Base-by-base conservation (phyloP, 1,140 invertebrate species). In the Ganaspis sp. region DNA sequence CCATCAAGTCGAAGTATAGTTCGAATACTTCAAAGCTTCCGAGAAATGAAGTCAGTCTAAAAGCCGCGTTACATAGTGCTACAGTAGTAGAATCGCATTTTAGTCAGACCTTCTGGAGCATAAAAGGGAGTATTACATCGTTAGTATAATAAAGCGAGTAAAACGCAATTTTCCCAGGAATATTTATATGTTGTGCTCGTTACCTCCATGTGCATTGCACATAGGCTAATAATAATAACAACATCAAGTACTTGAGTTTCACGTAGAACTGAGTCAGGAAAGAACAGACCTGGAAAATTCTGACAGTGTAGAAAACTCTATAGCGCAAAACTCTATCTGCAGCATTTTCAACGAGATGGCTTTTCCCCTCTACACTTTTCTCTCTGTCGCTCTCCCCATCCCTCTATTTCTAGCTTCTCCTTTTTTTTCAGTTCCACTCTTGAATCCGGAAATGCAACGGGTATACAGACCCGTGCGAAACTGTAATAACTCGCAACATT, bases 401-500 rank as follows among this genome's bases (percentile, higher is more conserved):
- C 70, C 29, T 3, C 5, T 17, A 4, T 15, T 29, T 37, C 19
- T 1, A 4, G 1, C 23, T 5, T 71, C 40, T 11, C 40, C 69
- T 19, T 54, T 26, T 70, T 17, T 21, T n/a, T 54, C 17, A 38
- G 29, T 54, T 34, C 71, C 23, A 42, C 49, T 77, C 37, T 58
- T 45, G 17, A 45, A n/a, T 45, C 70, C 45, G 54, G 34, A 72
- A 79, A 58, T 70, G 73, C 70, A 72, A 75, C 70, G 54, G 72
- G 70, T 73, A 73, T 75, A 72, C 73, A 42, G 26, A 34, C 19
- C 71, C 19, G 49, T 53, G 42, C 37, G 64, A 78, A 72, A n/a
- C 78, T 76, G 81, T 85, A 87, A 87, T 85, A 86, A 86, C 81
- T 85, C 79, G 81, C 81, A 84, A 84, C 83, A 76, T 81, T 86